Evolutionary conservation across 1,140 invertebrate genomes (phyloP).

Genomic region (Camponotus vicinus): DNA sequence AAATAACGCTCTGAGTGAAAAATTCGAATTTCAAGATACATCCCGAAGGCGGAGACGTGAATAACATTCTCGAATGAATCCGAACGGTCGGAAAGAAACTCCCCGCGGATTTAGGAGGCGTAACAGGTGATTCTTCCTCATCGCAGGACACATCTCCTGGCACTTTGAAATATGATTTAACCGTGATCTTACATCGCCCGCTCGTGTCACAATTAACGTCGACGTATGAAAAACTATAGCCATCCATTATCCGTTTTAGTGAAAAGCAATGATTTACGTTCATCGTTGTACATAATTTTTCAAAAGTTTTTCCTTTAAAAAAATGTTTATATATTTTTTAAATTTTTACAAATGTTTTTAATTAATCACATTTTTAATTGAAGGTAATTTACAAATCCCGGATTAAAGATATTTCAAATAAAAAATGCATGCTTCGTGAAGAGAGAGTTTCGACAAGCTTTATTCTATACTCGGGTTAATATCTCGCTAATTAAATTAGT

Average conservation of each 20-base stretch:
- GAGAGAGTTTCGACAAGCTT: background rate
- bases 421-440: background rate
- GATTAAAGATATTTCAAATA: background rate
- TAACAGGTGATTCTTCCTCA: constrained; percentile 62
- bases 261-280: constrained; percentile 15
- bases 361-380: background rate
- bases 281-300: background rate
- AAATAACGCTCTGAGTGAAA: constrained; percentile 46
- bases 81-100: constrained; percentile 30
- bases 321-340: background rate
- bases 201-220: constrained; percentile 42
- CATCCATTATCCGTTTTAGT: constrained; percentile 3
- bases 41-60: constrained; percentile 6
- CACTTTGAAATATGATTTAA: constrained; percentile 49
- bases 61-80: constrained; percentile 30
- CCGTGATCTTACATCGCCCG: constrained; percentile 9
- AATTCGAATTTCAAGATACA: constrained; percentile 55
- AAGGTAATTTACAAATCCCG: background rate
- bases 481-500: constrained; percentile 38
- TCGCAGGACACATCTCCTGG: constrained; percentile 30
- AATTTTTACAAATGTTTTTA: background rate
- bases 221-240: constrained; percentile 11
- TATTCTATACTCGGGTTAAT: background rate
- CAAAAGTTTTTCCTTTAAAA: background rate
- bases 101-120: constrained; percentile 56